A percentile compares a stretch with the other conserved stretches of the same genome.
phyloP scores from a whole-genome alignment of 2,888 invertebrate genomes.

The Sphinx pinastri region DNA sequence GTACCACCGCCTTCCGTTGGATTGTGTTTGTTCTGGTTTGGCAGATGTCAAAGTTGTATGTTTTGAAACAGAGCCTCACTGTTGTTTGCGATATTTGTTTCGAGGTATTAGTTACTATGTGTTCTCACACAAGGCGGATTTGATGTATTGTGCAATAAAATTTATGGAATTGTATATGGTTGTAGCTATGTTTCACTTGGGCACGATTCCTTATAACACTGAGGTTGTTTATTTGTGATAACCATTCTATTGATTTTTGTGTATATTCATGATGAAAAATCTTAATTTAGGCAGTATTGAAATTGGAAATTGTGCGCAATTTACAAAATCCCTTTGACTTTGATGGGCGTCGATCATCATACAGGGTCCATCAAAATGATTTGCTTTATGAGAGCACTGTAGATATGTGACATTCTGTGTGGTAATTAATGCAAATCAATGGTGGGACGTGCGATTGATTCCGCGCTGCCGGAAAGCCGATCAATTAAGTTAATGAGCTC shows the following conservation, averaged over 20 bases:
- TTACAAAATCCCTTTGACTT: conserved; percentile 17
- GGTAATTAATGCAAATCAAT: conserved; percentile 83
- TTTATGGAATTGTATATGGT: not conserved
- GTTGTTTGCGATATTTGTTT: conserved; percentile 76
- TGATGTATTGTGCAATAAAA: conserved; percentile 1
- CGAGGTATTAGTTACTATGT: conserved; percentile 61
- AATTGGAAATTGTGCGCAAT: not conserved
- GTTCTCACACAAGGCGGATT: not conserved
- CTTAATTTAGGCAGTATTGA: not conserved
- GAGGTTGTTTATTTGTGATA: not conserved
- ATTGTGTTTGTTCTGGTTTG: conserved; percentile 83
- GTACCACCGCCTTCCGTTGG: conserved; percentile 77
- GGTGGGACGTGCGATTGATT: conserved; percentile 67
- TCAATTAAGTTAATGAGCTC: conserved; percentile 82
- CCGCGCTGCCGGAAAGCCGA: conserved; percentile 76
- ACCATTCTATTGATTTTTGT: not conserved
- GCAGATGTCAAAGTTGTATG: conserved; percentile 83
- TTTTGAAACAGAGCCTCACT: conserved; percentile 76
- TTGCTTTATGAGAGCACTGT: conserved; percentile 60
- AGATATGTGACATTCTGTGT: conserved; percentile 74
- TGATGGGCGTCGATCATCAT: conserved; percentile 26
- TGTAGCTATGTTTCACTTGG: not conserved
- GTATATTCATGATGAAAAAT: not conserved
- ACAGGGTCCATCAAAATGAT: conserved; percentile 70
- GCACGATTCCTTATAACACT: not conserved